Conservation (phyloP, 2,888 invertebrate genomes). For the Synergus itoensis region DNA sequence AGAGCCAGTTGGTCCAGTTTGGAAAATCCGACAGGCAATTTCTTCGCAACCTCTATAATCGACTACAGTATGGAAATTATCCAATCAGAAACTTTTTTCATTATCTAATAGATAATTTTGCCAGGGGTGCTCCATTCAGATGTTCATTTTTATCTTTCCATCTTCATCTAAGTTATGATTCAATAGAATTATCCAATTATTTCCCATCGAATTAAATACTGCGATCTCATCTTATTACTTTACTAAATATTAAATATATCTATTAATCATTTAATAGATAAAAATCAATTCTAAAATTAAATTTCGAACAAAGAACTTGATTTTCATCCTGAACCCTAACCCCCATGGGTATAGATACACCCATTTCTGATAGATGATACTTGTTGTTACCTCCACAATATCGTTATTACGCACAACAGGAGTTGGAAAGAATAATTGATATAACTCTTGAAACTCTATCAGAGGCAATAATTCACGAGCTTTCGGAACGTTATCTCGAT, state of each 20-base stretch:
- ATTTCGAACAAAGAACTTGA: neutral
- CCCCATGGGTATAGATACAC: neutral
- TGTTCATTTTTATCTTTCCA: constrained; percentile 9
- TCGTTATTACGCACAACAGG: constrained; percentile 35
- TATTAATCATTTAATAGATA: neutral
- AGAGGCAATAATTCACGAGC: constrained; percentile 29
- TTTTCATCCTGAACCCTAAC: neutral
- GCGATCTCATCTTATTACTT: too few relatives aligned
- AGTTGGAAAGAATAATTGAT: constrained; percentile 30
- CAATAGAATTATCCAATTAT: constrained; percentile 14
- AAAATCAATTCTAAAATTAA: neutral
- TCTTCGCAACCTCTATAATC: constrained; percentile 31
- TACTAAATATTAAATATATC: too few relatives aligned
- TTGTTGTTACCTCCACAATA: constrained; percentile 9
- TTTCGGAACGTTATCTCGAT: constrained; percentile 19
- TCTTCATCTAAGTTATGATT: constrained; percentile 14
- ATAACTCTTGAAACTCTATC: constrained; percentile 35
- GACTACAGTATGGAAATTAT: constrained; percentile 36
- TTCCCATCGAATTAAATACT: neutral
- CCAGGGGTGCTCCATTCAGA: constrained; percentile 17
- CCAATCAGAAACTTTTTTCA: constrained; percentile 24
- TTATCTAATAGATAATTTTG: constrained; percentile 29
- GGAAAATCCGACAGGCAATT: constrained; percentile 39
- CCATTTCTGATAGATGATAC: constrained; percentile 15
- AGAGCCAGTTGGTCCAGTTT: constrained; percentile 39